A percentile compares a stretch with the other conserved stretches of the same genome.
Evolutionary conservation across 2,797 vertebrate species (phyloP).

Genomic region (Hemitrygon akajei): DNA sequence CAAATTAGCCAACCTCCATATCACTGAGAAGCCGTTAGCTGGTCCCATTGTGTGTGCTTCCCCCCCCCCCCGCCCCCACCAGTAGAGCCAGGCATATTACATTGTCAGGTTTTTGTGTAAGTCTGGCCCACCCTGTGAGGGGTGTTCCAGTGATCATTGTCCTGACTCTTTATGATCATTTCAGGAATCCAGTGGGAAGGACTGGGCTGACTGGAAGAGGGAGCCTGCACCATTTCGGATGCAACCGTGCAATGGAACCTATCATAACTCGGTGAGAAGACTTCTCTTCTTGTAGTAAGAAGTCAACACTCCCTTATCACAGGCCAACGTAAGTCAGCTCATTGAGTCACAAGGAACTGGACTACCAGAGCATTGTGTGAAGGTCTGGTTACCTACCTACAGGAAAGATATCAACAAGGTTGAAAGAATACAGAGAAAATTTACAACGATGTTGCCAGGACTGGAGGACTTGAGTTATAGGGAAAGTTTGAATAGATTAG

Average conservation of each 20-base stretch:
- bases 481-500: too few relatives aligned
- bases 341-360: neutral
- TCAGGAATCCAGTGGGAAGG: slow-evolving; percentile 70
- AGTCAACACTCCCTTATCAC: neutral
- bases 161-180: neutral
- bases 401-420: too few relatives aligned
- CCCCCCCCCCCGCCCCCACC: neutral
- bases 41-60: too few relatives aligned
- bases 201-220: slow-evolving; percentile 78
- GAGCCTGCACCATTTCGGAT: slow-evolving; percentile 67
- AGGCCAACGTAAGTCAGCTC: neutral
- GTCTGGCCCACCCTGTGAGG: slow-evolving; percentile 43
- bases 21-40: neutral
- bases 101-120: accelerated
- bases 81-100: neutral
- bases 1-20: neutral
- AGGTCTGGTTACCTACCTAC: too few relatives aligned
- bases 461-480: too few relatives aligned
- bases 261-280: slow-evolving; percentile 75
- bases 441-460: too few relatives aligned
- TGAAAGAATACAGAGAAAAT: too few relatives aligned
- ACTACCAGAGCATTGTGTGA: too few relatives aligned
- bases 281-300: neutral
- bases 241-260: slow-evolving; percentile 70
- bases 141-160: neutral